Evolutionary conservation across 2,113 vertebrate genomes (phyloP), one percentile per base, ranked within the genome.

Genomic region (Chaetodon auriga): DNA sequence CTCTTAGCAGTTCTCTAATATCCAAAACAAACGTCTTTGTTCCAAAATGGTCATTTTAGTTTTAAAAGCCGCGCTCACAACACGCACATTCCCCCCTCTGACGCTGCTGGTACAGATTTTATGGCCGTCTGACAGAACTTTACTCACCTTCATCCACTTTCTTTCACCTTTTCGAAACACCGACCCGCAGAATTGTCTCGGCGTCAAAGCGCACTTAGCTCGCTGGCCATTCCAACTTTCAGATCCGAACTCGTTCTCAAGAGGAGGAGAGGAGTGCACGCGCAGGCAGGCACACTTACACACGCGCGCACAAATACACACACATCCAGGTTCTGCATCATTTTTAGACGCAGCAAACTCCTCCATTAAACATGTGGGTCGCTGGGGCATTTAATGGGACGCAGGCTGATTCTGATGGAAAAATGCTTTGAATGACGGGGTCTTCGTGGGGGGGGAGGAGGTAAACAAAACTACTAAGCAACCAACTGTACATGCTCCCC

Each of bases 141-240:
- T n/a, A 83, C 91, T 84, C 3, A 89, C 86, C 68, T 80, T 79
- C 70, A 77, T 78, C 38, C 61, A 75, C 66, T 15, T 82, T 36
- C 7, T 35, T 41, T 1, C 60, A 16, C 38, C 60, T 25, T 58
- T 4, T 35, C 36, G 51, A 36, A 73, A 36, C 62, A 25, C n/a
- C 8, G 9, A 49, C 38, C 30, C 45, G 41, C 14, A 14, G 46
- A 64, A 13, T 10, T 3, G 51, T 48, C 19, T 30, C 30, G 1
- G 23, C 46, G 53, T 70, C 19, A 30, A 3, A 61, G 68, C 72
- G 58, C 48, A 25, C 18, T 1, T 4, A 12, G 21, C 6, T 76
- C 30, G 54, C 48, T 30, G n/a, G 18, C 69, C 62, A 54, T 71
- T 84, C 48, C 61, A 85, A 87, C 70, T 90, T 84, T 75, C 45